Evolutionary conservation across 2,888 invertebrate species (phyloP).

Genomic region (Pachydiplax longipennis): DNA sequence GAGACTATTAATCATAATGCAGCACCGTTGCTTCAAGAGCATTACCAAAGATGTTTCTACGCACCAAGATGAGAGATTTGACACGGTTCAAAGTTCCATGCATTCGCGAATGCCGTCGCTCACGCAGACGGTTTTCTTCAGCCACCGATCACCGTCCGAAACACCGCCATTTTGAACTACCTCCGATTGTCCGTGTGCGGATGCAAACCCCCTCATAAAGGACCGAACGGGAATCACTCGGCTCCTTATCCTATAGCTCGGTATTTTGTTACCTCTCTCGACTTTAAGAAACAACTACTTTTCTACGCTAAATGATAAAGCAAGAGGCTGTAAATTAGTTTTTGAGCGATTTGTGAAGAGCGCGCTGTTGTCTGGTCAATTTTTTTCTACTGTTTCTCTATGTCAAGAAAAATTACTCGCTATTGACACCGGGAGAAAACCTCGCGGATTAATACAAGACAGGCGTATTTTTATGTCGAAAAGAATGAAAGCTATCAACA

Average conservation of each 20-base stretch:
- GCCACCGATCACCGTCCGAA: constrained; percentile 28
- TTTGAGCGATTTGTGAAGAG: constrained; percentile 32
- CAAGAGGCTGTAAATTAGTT: constrained; percentile 31
- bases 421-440: not conserved
- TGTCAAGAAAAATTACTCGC: not conserved
- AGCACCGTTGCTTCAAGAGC: not conserved
- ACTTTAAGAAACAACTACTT: constrained; percentile 3
- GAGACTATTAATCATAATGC: no score
- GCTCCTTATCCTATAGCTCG: not conserved
- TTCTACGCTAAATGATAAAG: not conserved
- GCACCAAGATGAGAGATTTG: not conserved
- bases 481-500: constrained; percentile 2
- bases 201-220: not conserved
- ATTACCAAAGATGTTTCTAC: constrained; percentile 15
- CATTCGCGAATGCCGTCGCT: not conserved
- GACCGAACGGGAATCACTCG: not conserved
- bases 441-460: not conserved
- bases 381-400: not conserved
- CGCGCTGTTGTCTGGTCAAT: constrained; percentile 35
- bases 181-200: not conserved
- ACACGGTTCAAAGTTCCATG: constrained; percentile 37
- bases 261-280: constrained; percentile 30
- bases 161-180: constrained; percentile 35
- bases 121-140: not conserved
- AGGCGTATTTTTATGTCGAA: constrained; percentile 28